phyloP scores from a whole-genome alignment of 2,113 vertebrate genomes.

The Pholis gunnellus region DNA sequence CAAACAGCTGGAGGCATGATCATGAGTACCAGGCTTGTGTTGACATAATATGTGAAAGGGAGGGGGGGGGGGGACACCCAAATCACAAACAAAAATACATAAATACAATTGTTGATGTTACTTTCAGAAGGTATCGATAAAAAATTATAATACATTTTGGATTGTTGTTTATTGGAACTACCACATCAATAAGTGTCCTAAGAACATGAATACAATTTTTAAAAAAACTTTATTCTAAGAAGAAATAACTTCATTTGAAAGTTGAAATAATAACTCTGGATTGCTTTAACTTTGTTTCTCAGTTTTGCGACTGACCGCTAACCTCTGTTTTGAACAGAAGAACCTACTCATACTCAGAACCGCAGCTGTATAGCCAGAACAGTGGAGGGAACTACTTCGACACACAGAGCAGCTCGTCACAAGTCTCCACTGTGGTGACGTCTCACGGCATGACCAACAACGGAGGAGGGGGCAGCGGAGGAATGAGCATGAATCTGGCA shows the following conservation, averaged over 20 bases:
- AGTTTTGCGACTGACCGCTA: conserved; percentile 6
- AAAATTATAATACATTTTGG: background rate
- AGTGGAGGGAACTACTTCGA: conserved; percentile 94
- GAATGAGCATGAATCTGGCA: conserved; percentile 89
- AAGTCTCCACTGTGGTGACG: conserved; percentile 93
- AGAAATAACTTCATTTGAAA: background rate
- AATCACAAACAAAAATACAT: background rate
- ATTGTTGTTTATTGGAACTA: background rate
- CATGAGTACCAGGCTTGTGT: background rate
- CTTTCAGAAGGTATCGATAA: background rate
- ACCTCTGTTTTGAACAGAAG: conserved; percentile 83
- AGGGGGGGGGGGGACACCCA: background rate
- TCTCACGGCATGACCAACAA: conserved; percentile 96
- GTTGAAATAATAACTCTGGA: background rate
- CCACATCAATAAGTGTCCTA: background rate
- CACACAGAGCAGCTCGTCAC: conserved; percentile 88
- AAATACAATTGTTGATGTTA: background rate
- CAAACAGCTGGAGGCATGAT: background rate
- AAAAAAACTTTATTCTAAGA: background rate
- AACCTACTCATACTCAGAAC: conserved; percentile 93
- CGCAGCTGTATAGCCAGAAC: conserved; percentile 95
- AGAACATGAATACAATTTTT: no score
- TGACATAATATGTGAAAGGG: background rate
- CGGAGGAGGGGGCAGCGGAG: conserved; percentile 88
- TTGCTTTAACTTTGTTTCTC: background rate